phyloP scores from a whole-genome alignment of 2,797 vertebrate genomes.

The Gymnoscopelus microlampas region DNA sequence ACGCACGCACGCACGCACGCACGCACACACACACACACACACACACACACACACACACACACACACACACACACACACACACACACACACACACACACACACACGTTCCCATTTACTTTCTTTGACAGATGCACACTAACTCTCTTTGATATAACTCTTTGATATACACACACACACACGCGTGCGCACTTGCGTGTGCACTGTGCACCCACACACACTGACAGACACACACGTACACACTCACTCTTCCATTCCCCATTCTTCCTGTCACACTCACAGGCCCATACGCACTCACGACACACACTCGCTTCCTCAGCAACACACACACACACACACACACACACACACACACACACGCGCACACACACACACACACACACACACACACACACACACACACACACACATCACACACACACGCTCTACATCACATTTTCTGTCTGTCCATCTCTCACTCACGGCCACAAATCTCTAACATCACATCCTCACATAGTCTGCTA shows the following conservation, averaged over 20 bases:
- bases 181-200: constrained; percentile 12
- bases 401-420: constrained; percentile 67
- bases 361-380: constrained; percentile 62
- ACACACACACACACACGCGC: constrained; percentile 39
- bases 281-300: constrained; percentile 12
- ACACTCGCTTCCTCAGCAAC: constrained; percentile 26
- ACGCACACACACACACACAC: constrained; percentile 31
- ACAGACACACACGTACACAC: constrained; percentile 31
- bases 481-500: too few species aligned
- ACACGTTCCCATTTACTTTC: constrained; percentile 8
- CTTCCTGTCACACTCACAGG: neutral
- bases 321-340: constrained; percentile 46
- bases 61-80: constrained; percentile 22
- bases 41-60: constrained; percentile 9
- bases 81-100: constrained; percentile 30
- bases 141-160: too few species aligned
- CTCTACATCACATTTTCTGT: constrained; percentile 24
- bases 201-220: constrained; percentile 41
- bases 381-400: constrained; percentile 61
- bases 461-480: too few species aligned
- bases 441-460: constrained; percentile 52
- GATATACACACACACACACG: too few species aligned
- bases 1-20: constrained; percentile 41
- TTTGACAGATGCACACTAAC: neutral
- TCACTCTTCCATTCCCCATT: too few species aligned